Evolutionary conservation across 37 sponge, comb jelly and placozoan genomes (phyloP), one percentile per base, ranked within the genome.

Genomic region (Halisarca cf. caerulea): DNA sequence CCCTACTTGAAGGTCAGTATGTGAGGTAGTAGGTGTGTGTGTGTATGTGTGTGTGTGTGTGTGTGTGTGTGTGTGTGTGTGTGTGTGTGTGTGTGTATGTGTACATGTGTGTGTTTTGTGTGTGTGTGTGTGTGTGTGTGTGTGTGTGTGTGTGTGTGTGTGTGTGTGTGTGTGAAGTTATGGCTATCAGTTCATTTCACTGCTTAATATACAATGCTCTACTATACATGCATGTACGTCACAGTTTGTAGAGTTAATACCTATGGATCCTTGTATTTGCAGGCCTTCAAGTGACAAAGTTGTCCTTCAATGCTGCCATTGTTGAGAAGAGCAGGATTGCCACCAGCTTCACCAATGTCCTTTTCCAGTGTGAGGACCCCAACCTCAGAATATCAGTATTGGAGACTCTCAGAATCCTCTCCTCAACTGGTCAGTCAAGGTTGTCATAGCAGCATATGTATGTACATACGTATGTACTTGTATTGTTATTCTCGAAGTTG

Each of bases 301-400:
- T 82, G 66, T 83, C 91, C 34, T 93, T 80, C 78, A 93, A 93
- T 78, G 86, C 86, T 37, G 83, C 85, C 2, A 47, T 90, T 28
- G 69, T 93, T 7, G 94, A 93, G 51, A 89, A 82, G 75, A 93
- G 94, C 85, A 88, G 78, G 57, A 84, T 93, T 3, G 87, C 91
- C 4, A 84, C 60, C 20, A 77, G 30, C n/a, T 32, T 93, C 15
- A 58, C 66, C n/a, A 70, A 90, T 59, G 80, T 69, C 9, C 61
- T 89, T 33, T 54, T 70, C 20, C 17, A 60, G 36, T 35, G 42
- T 79, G 71, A 73, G 18, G 82, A 90, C 25, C 28, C 7, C 7
- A 5, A 33, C 35, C 40, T 80, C 23, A 62, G 44, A 9, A 54
- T 85, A 18, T 51, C 51, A 9, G 39, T 93, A 21, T 54, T 93